Conservation (phyloP, 2,888 invertebrate species). For the Nemurella pictetii region DNA sequence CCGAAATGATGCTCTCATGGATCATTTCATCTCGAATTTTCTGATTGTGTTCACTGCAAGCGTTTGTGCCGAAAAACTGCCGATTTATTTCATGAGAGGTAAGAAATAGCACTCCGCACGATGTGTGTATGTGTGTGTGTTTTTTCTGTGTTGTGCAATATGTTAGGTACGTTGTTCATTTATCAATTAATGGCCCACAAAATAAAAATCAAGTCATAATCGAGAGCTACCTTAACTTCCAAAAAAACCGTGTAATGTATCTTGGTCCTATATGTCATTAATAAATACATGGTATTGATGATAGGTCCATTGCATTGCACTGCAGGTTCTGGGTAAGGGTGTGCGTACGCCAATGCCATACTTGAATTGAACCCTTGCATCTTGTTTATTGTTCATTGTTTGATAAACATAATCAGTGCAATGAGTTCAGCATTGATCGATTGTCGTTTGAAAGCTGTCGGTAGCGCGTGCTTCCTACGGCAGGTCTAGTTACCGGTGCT, state of each 20-base stretch:
- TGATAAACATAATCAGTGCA: neutral
- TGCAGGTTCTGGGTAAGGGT: neutral
- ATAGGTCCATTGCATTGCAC: neutral
- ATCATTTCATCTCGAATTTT: neutral
- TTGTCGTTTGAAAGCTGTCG: neutral
- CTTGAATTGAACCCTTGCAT: neutral
- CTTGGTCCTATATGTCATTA: neutral
- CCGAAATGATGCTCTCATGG: neutral
- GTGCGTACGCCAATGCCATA: neutral
- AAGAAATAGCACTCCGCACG: neutral
- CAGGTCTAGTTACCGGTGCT: neutral
- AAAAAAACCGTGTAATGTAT: neutral
- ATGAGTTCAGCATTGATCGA: neutral
- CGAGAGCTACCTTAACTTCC: no score
- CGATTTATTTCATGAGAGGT: conserved; percentile 17
- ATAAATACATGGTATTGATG: neutral
- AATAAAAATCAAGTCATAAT: no score
- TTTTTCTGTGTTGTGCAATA: neutral
- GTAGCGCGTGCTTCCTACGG: neutral
- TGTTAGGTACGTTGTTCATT: neutral
- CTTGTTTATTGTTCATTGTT: neutral
- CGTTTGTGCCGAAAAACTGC: neutral
- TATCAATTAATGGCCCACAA: neutral
- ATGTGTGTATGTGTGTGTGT: no score
- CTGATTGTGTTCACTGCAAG: neutral